These are phyloP conservation scores for Amblyraja radiata DNA, from an alignment of 2,797 vertebrate species.

Conservation along the genomic window DNA sequence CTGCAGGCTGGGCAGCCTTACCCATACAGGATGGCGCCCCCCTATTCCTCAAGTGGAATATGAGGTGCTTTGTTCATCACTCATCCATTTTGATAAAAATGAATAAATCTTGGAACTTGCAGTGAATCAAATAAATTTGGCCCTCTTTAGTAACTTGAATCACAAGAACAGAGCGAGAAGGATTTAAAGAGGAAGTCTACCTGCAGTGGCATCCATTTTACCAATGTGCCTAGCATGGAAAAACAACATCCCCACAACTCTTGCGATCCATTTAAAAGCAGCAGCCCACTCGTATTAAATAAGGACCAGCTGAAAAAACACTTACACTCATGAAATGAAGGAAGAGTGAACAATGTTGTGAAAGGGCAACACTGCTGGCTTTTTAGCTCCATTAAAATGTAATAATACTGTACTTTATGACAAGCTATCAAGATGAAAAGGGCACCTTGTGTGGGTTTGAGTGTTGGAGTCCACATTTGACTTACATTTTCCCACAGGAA, in stretches of 20 bases:
- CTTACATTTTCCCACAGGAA: background rate
- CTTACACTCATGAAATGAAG: background rate
- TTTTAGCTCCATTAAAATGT: constrained; percentile 34
- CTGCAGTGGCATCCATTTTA: background rate
- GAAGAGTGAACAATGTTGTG: constrained; percentile 3
- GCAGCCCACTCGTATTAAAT: background rate
- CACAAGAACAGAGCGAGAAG: background rate
- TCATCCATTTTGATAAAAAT: background rate
- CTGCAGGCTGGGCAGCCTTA: no score
- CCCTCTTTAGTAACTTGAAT: background rate
- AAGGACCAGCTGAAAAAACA: constrained; percentile 30
- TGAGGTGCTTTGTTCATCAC: no score
- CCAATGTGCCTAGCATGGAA: background rate
- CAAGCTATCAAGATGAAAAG: constrained; percentile 2
- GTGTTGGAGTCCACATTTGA: background rate
- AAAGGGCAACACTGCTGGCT: constrained; percentile 23
- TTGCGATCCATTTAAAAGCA: background rate
- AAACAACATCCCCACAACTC: background rate
- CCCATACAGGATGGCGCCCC: no score
- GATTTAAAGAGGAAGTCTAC: background rate
- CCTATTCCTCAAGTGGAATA: no score
- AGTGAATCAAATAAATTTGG: background rate
- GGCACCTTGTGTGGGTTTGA: constrained; percentile 18
- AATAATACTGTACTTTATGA: constrained; percentile 8
- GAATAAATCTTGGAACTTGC: no score